Evolutionary conservation across 2,797 vertebrate species (phyloP), one percentile per base, ranked within the genome.

Genomic region (Salmo trutta): DNA sequence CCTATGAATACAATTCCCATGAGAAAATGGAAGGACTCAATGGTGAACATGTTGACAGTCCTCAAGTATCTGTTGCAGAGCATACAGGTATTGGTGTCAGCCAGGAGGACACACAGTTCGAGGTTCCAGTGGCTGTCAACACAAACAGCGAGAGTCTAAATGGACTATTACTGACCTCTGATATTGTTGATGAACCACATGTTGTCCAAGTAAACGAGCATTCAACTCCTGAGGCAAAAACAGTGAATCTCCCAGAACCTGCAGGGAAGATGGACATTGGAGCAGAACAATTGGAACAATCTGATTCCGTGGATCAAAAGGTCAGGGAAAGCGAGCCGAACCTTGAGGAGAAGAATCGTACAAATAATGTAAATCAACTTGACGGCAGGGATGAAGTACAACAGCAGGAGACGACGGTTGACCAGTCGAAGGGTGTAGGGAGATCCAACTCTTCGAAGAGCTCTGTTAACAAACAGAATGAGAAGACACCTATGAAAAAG

Each of bases 401-500:
- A 29, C 76, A 79, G 5, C 67, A 81, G 67, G 83, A 82, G 27
- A 82, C 33, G 1, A 17, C 16, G 15, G 56, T 17, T 8, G 64
- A 67, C 21, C 81, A 85, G 75, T 82, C 76, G 73, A 90, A 84
- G 33, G 67, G 80, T 51, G n/a, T 79, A 21, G 76, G 52, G 1
- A 91, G 82, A 82, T 64, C 80, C 73, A 85, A 82, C 77, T 86
- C 82, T 77, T 72, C 82, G 12, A 88, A 81, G 8, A 77, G 67
- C 75, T 76, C 66, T 70, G 69, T 71, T 19, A 83, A 69, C 73
- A 92, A 88, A 82, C 82, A 75, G 16, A 12, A 27, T 21, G 90
- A 91, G 29, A 92, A 89, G 83, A 66, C 87, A 2, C 91, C 85
- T 21, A 41, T 31, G 5, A 91, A 88, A 84, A 84, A 88, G 67